Evolutionary conservation across 2,888 invertebrate species (phyloP).

Genomic region (Lypha dubia): DNA sequence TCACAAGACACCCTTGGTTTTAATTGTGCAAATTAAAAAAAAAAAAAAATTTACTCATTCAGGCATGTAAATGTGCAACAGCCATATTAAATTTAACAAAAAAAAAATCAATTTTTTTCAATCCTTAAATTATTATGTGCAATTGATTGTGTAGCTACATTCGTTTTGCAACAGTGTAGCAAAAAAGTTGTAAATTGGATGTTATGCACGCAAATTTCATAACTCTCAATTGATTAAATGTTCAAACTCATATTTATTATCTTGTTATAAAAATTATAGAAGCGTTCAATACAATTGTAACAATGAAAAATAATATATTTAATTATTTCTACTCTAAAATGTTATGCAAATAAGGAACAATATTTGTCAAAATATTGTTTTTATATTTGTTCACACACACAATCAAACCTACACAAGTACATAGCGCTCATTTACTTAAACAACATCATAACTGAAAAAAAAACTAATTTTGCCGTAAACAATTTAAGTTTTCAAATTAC

Average conservation of each 20-base stretch:
- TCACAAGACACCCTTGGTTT: no score
- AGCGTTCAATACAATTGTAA: background rate
- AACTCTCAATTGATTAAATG: background rate
- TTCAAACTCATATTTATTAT: background rate
- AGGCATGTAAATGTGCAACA: background rate
- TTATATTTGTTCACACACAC: background rate
- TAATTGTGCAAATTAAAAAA: background rate
- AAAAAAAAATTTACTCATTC: no score
- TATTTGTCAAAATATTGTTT: slow-evolving; percentile 18
- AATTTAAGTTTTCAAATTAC: no score
- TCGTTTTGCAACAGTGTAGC: no score
- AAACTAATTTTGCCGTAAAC: no score
- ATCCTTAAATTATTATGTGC: no score
- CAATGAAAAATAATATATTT: background rate
- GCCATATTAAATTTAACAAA: no score
- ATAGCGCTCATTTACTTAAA: no score
- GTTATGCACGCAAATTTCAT: background rate
- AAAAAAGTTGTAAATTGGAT: no score
- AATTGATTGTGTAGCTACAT: no score
- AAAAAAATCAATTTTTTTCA: no score
- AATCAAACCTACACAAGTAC: background rate
- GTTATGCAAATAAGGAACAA: slow-evolving; percentile 22
- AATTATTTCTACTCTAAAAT: background rate
- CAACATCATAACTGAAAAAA: no score
- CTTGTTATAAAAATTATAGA: background rate